Conservation (phyloP, 2,888 invertebrate species). For the Ernsta delagoae region DNA sequence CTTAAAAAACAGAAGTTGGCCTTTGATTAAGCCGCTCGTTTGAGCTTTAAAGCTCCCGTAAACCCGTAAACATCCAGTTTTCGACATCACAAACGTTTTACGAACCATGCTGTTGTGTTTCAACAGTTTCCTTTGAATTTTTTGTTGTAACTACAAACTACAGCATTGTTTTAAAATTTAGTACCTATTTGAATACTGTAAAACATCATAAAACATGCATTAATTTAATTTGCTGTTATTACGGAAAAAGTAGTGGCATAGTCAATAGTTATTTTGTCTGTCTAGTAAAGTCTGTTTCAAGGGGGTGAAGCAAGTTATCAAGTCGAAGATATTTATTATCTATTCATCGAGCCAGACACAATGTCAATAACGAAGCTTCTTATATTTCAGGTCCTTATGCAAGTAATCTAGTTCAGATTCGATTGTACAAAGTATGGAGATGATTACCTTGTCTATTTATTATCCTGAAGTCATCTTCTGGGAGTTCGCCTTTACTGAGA, state of each 20-base stretch:
- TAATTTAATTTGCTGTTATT: no score
- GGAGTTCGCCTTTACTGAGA: constrained; percentile 69
- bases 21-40: constrained; percentile 32
- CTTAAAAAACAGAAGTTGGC: constrained; percentile 19
- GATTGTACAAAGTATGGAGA: not conserved
- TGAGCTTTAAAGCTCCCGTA: constrained; percentile 30
- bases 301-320: no score
- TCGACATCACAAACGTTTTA: constrained; percentile 25
- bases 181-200: not conserved
- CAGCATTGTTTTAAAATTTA: not conserved
- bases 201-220: no score
- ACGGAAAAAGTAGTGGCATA: no score
- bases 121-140: not conserved
- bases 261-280: no score
- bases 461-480: constrained; percentile 82
- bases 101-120: not conserved
- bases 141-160: not conserved
- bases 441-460: constrained; percentile 71
- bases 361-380: no score
- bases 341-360: no score
- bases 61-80: constrained; percentile 25
- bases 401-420: no score
- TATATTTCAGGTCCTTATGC: no score
- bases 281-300: no score
- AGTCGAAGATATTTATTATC: no score